Percentiles rank a stretch among this genome's conserved stretches.
phyloP scores from a whole-genome alignment of 2,888 invertebrate genomes.

The Congeria kusceri region DNA sequence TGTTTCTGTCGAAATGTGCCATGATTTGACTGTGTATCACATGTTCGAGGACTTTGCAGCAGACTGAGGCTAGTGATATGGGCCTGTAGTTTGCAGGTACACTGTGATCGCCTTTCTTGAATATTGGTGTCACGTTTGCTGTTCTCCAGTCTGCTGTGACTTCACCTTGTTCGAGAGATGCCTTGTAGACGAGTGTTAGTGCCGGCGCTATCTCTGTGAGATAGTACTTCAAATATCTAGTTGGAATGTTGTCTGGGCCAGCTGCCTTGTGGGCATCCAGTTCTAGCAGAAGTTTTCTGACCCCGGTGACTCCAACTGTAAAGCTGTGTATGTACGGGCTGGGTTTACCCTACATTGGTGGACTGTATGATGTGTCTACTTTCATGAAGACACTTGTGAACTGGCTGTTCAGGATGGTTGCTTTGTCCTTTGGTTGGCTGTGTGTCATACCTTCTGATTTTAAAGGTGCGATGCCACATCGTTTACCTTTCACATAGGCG shows the following conservation, averaged over 20 bases:
- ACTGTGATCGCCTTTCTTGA: too few relatives aligned
- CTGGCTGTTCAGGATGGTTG: slow-evolving; percentile 16
- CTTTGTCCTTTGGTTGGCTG: slow-evolving; percentile 11
- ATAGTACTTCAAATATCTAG: too few relatives aligned
- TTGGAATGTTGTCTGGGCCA: neutral
- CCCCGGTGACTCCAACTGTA: neutral
- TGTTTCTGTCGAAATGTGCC: too few relatives aligned
- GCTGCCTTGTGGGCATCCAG: slow-evolving; percentile 30
- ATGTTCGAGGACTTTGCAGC: too few relatives aligned
- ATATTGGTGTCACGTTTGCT: too few relatives aligned
- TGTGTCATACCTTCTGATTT: slow-evolving; percentile 22
- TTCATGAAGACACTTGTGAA: slow-evolving; percentile 20
- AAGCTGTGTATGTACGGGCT: slow-evolving; percentile 3
- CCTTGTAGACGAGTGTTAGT: too few relatives aligned
- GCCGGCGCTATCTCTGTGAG: too few relatives aligned
- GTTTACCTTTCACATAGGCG: slow-evolving; percentile 6
- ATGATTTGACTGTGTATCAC: too few relatives aligned
- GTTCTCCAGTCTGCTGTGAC: too few relatives aligned
- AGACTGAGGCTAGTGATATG: too few relatives aligned
- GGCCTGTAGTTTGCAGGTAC: too few relatives aligned
- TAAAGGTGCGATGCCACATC: neutral
- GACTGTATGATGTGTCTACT: slow-evolving; percentile 10
- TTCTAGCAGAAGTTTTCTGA: neutral
- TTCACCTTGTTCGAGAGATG: too few relatives aligned
- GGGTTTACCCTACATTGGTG: neutral